Evolutionary conservation across 2,888 invertebrate species (phyloP).

Genomic region (Penaeus monodon): DNA sequence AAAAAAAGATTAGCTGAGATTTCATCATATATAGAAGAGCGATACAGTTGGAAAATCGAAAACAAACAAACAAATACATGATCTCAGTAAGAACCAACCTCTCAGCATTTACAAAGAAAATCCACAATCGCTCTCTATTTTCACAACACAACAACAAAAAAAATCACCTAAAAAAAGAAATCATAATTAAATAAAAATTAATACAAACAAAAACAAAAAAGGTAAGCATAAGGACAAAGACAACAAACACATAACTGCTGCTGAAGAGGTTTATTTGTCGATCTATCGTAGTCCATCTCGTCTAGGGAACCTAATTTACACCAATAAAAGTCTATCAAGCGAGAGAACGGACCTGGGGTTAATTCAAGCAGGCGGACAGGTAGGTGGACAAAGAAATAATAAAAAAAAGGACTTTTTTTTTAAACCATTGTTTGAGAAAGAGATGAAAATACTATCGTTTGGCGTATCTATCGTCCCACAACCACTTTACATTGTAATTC

Average conservation of each 20-base stretch:
- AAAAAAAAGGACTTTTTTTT: background rate
- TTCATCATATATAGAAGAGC: no score
- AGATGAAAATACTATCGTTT: background rate
- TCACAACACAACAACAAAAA: no score
- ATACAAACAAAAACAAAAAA: no score
- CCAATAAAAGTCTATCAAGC: background rate
- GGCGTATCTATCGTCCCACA: slow-evolving; percentile 21
- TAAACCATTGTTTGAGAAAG: background rate
- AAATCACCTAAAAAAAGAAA: no score
- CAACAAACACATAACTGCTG: background rate
- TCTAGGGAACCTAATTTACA: background rate
- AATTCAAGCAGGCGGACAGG: slow-evolving; percentile 9
- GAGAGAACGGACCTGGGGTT: background rate
- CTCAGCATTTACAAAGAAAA: no score
- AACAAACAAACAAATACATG: no score
- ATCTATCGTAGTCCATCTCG: background rate
- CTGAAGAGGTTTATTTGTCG: slow-evolving; percentile 17
- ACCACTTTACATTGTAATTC: slow-evolving; percentile 2
- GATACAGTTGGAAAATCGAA: no score
- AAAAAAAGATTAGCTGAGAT: no score
- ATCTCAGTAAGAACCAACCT: no score
- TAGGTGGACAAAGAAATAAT: background rate
- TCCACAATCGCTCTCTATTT: no score
- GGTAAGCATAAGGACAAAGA: no score
- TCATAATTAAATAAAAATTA: no score